phyloP scores from a whole-genome alignment of 1,140 invertebrate species.

The Sogatella furcifera region DNA sequence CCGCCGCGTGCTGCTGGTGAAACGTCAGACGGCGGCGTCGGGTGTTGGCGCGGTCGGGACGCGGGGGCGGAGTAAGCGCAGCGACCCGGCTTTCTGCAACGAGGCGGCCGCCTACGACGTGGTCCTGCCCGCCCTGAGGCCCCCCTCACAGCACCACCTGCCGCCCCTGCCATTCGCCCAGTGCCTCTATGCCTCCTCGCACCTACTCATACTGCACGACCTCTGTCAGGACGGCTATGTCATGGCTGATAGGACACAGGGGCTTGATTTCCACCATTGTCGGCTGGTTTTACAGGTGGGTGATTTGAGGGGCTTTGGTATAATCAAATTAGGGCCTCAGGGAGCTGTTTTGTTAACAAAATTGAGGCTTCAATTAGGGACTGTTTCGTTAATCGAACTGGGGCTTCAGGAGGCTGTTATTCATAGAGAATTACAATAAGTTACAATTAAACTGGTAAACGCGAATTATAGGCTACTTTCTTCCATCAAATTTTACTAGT shows the following conservation, averaged over 20 bases:
- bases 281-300: not conserved
- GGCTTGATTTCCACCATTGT: slow-evolving; percentile 2
- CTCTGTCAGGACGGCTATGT: slow-evolving; percentile 5
- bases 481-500: too few relatives aligned
- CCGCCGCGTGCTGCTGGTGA: slow-evolving; percentile 11
- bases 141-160: slow-evolving; percentile 18
- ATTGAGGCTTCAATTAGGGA: too few relatives aligned
- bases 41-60: not conserved
- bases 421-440: too few relatives aligned
- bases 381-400: too few relatives aligned
- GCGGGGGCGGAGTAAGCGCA: slow-evolving; percentile 11
- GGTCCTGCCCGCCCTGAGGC: slow-evolving; percentile 16
- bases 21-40: slow-evolving; percentile 17
- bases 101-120: slow-evolving; percentile 18
- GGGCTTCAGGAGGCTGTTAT: too few relatives aligned
- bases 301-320: too few relatives aligned
- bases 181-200: not conserved
- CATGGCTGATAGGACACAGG: not conserved
- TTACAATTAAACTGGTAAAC: too few relatives aligned
- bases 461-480: too few relatives aligned
- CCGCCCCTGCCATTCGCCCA: slow-evolving; percentile 10
- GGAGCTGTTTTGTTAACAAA: too few relatives aligned
- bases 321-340: too few relatives aligned
- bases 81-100: slow-evolving; percentile 21
- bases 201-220: not conserved